Percentiles rank a stretch among this genome's conserved stretches.
phyloP scores from a whole-genome alignment of 2,113 vertebrate genomes.

The Prunella fulvescens region DNA sequence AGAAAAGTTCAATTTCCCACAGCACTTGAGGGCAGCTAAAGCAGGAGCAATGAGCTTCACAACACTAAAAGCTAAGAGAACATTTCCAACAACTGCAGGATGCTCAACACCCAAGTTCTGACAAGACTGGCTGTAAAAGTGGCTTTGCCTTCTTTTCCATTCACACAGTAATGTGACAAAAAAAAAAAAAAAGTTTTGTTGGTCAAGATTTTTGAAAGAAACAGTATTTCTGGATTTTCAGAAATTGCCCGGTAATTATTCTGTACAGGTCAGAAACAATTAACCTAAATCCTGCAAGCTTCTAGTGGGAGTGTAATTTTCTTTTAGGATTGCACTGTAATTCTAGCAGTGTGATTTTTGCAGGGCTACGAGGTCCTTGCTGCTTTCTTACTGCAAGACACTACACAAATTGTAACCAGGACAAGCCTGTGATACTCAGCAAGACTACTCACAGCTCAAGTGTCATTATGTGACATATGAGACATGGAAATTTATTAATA shows the following conservation, averaged over 20 bases:
- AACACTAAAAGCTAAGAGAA: not conserved
- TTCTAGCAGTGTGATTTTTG: not conserved
- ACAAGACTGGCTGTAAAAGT: not conserved
- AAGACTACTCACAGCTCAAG: not conserved
- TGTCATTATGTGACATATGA: not conserved
- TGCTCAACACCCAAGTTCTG: not conserved
- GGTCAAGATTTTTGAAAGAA: not conserved
- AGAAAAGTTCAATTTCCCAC: not conserved
- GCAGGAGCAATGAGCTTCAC: not conserved
- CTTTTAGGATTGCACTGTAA: not conserved
- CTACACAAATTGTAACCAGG: not conserved
- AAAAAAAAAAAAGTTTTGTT: not conserved
- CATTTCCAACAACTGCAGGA: not conserved
- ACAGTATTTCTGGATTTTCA: not conserved
- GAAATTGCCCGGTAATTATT: not conserved
- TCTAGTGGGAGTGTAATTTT: not conserved
- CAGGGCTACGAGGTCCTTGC: not conserved
- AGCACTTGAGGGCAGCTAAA: not conserved
- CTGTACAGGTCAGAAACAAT: not conserved
- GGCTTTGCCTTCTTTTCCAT: not conserved
- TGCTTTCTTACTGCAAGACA: not conserved
- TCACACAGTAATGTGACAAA: not conserved
- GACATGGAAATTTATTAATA: not conserved
- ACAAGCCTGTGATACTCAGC: not conserved
- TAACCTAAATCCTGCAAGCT: not conserved